Evolutionary conservation across 2,888 invertebrate species (phyloP).

Genomic region (Cryptus armator): DNA sequence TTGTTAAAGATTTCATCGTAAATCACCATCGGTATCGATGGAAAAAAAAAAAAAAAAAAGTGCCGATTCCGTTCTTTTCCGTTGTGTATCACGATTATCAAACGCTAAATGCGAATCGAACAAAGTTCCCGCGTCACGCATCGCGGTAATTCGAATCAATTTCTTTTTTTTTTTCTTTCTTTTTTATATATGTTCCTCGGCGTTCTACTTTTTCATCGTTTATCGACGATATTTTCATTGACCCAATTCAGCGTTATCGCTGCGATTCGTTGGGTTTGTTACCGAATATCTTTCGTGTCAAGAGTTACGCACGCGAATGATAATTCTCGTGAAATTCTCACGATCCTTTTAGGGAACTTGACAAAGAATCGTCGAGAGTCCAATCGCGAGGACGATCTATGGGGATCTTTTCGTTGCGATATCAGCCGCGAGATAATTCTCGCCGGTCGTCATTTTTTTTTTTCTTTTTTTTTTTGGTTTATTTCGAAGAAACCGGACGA

Average conservation of each 20-base stretch:
- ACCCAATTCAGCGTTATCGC: slow-evolving; percentile 10
- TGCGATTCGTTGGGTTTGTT: slow-evolving; percentile 13
- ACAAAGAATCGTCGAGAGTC: background rate
- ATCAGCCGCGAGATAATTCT: too few species aligned
- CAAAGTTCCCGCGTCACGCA: too few species aligned
- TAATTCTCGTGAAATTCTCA: background rate
- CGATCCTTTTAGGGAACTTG: background rate
- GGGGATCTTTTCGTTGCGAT: background rate
- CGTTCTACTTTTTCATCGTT: slow-evolving; percentile 18
- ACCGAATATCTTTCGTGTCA: background rate
- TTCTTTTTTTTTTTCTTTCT: background rate
- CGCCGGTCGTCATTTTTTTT: too few species aligned
- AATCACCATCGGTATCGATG: too few species aligned
- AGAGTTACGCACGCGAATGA: background rate
- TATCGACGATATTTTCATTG: slow-evolving; percentile 19
- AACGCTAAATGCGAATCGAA: too few species aligned
- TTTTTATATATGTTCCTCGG: too few species aligned
- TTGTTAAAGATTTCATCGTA: too few species aligned
- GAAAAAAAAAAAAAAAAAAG: too few species aligned
- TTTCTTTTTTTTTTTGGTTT: background rate
- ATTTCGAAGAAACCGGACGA: background rate
- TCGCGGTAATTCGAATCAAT: background rate
- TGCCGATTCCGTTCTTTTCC: too few species aligned
- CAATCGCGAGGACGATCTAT: background rate
- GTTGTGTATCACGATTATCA: too few species aligned